Evolutionary conservation across 1,140 invertebrate species (phyloP).

Genomic region (Tribolium madens): DNA sequence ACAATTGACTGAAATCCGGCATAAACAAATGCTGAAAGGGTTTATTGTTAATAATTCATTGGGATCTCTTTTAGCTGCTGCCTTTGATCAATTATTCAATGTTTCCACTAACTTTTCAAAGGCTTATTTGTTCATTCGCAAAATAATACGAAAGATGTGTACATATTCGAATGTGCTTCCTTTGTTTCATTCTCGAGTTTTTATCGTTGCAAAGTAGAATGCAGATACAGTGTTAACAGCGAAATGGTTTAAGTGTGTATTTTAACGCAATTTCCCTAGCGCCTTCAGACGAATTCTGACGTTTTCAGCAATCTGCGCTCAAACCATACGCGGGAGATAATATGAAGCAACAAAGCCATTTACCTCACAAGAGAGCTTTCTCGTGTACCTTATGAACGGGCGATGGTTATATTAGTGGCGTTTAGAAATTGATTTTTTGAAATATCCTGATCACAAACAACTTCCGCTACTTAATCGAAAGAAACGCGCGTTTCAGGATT

Average conservation of each 20-base stretch:
- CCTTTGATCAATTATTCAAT: conserved; percentile 53
- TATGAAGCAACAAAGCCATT: conserved; percentile 38
- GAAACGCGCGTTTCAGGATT: not conserved
- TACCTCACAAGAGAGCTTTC: conserved; percentile 42
- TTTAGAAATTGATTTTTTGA: conserved; percentile 28
- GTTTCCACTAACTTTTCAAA: conserved; percentile 43
- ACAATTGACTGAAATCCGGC: conserved; percentile 40
- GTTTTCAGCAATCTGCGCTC: conserved; percentile 24
- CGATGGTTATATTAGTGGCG: not conserved
- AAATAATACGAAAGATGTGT: conserved; percentile 22
- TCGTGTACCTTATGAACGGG: conserved; percentile 35
- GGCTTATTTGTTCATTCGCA: conserved; percentile 44
- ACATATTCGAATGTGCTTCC: conserved; percentile 39
- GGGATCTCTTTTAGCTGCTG: conserved; percentile 44
- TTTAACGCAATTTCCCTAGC: conserved; percentile 29
- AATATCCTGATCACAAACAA: conserved; percentile 23
- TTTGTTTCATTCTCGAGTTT: conserved; percentile 24
- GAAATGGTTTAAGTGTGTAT: conserved; percentile 30
- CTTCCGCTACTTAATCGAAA: conserved; percentile 13
- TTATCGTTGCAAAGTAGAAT: not conserved
- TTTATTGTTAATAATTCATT: conserved; percentile 54
- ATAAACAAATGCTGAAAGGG: conserved; percentile 50
- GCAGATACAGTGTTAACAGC: not conserved
- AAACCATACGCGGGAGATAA: conserved; percentile 34
- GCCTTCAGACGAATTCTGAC: conserved; percentile 26